A percentile compares a stretch with the other conserved stretches of the same genome.
Evolutionary conservation across 2,888 invertebrate genomes (phyloP).

Genomic region (Calliopum simillimum): DNA sequence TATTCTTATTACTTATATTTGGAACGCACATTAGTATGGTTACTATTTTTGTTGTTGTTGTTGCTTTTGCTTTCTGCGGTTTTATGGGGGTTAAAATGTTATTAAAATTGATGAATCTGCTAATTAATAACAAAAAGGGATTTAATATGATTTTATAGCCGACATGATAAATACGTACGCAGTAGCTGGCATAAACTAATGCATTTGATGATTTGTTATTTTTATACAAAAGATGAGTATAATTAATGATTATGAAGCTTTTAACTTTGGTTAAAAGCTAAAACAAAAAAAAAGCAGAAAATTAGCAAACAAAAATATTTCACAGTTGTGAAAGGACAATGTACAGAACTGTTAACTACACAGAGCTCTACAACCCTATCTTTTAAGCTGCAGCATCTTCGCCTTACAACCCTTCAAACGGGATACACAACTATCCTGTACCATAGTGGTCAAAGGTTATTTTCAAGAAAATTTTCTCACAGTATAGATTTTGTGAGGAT

Average conservation of each 20-base stretch:
- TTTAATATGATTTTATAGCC: neutral
- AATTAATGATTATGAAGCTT: conserved; percentile 6
- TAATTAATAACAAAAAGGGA: conserved; percentile 58
- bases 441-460: conserved; percentile 57
- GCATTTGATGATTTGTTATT: conserved; percentile 34
- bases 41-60: conserved; percentile 15
- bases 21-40: too few relatives aligned
- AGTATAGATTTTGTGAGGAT: conserved; percentile 50
- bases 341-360: neutral
- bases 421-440: neutral
- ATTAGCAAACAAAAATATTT: neutral
- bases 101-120: conserved; percentile 66
- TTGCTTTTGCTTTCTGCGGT: conserved; percentile 40
- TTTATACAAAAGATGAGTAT: conserved; percentile 13
- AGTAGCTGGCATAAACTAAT: conserved; percentile 16
- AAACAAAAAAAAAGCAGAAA: neutral
- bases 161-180: neutral
- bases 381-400: conserved; percentile 47
- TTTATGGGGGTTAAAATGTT: conserved; percentile 53
- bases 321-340: neutral
- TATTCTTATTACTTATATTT: neutral
- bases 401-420: neutral
- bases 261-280: neutral
- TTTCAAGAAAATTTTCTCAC: conserved; percentile 58
- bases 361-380: conserved; percentile 29